Percentiles rank a stretch among this genome's conserved stretches.
phyloP scores from a whole-genome alignment of 2,888 invertebrate genomes.

The Scaptomyza parva region DNA sequence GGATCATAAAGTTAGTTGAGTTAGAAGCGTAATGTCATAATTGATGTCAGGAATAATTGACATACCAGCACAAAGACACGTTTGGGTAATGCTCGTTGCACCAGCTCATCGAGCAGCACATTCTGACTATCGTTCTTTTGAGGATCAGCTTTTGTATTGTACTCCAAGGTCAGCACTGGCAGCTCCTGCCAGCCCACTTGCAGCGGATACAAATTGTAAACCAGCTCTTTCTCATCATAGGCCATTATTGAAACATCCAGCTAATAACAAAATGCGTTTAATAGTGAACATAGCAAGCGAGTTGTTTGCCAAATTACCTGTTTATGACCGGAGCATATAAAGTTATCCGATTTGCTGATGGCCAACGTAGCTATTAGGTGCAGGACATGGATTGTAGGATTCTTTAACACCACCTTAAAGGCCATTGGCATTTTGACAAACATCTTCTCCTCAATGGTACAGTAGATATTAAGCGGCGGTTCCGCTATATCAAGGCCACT shows the following conservation, averaged over 20 bases:
- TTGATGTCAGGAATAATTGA: background rate
- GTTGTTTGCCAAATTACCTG: slow-evolving; percentile 86
- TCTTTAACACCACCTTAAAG: slow-evolving; percentile 83
- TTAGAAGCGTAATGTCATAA: no score
- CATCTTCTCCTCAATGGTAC: slow-evolving; percentile 84
- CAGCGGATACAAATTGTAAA: slow-evolving; percentile 84
- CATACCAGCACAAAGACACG: slow-evolving; percentile 84
- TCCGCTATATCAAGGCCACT: slow-evolving; percentile 83
- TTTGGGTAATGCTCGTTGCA: slow-evolving; percentile 84
- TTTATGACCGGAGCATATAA: slow-evolving; percentile 98
- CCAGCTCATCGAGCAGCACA: slow-evolving; percentile 82
- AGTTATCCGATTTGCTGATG: slow-evolving; percentile 88
- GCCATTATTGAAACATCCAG: slow-evolving; percentile 84
- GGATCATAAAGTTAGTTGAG: background rate
- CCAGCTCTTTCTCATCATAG: slow-evolving; percentile 82
- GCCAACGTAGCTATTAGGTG: slow-evolving; percentile 83
- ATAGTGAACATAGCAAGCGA: background rate
- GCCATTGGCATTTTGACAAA: slow-evolving; percentile 85
- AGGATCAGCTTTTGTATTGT: slow-evolving; percentile 83
- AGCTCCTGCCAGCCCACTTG: slow-evolving; percentile 84
- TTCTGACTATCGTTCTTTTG: slow-evolving; percentile 82
- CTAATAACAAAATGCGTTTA: slow-evolving; percentile 52
- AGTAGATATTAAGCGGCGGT: slow-evolving; percentile 84
- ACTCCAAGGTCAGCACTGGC: slow-evolving; percentile 83
- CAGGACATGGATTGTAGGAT: slow-evolving; percentile 83